Base-by-base conservation (phyloP, 2,797 vertebrate genomes). In the Rhinichthys osculus region DNA sequence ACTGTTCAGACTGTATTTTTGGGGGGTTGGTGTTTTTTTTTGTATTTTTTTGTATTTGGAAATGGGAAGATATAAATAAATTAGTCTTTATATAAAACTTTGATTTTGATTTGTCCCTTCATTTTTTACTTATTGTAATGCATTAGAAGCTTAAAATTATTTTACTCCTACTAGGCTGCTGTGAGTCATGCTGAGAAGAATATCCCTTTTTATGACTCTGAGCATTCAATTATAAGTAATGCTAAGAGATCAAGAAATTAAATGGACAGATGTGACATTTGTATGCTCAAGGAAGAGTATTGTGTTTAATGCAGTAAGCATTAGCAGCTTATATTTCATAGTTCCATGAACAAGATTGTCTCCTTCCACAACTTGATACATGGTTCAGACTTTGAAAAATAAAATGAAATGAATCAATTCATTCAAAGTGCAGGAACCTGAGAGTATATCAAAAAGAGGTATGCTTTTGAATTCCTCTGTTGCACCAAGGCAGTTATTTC, bases 31-130 rank as follows among this genome's bases (percentile, higher is more conserved):
- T 76, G 73, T 89, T 89, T 90, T 88, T 82, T 91, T 90, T 92
- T 90, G 88, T 47, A 0, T 47, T 16, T 5, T 5, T 19, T 52
- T 94, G 87, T 93, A 89, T 94, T 93, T 90, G 90, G 86, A 84
- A 67, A 79, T 77, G 87, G 80, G 89, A 92, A 95, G 47, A 96
- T 93, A 94, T 94, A 94, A 93, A 93, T 88, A 88, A 94, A 93
- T 90, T 90, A 64, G 67, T 92, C 93, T 95, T 95, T 95, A 92
- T 95, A 94, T 93, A 93, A 95, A 93, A 92, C 91, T 83, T 79
- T 87, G 90, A 88, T 86, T 83, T 79, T 87, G 90, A 88, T 84
- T 91, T 92, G 91, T 70, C 52, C 90, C 92, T 92, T 87, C 35
- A 50, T 88, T 87, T 33, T 82, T 27, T 78, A 5, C 88, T 91